Conservation (phyloP, 1,140 invertebrate species). For the Neodiprion fabricii region DNA sequence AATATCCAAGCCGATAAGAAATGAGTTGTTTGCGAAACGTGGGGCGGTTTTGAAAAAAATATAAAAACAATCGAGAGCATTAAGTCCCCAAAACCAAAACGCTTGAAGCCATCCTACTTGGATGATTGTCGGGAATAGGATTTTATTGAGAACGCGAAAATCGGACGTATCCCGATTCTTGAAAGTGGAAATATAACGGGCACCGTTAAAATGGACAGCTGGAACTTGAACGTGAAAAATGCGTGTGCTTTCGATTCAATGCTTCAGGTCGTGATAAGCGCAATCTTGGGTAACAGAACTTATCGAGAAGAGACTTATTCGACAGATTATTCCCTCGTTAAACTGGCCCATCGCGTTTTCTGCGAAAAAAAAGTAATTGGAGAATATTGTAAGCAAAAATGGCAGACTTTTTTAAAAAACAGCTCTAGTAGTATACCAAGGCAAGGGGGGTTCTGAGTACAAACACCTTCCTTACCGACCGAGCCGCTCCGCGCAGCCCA, state of each 20-base stretch:
- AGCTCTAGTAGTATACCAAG: background rate
- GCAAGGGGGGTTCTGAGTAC: no score
- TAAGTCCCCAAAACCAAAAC: conserved; percentile 7
- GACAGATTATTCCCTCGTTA: background rate
- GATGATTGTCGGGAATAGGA: conserved; percentile 22
- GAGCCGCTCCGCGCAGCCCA: no score
- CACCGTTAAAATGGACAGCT: background rate
- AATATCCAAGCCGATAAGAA: conserved; percentile 14
- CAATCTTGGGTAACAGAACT: conserved; percentile 5
- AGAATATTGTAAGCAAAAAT: conserved; percentile 14
- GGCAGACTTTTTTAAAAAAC: background rate
- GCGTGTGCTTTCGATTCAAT: conserved; percentile 23
- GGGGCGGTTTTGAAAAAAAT: conserved; percentile 13
- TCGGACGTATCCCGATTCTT: conserved; percentile 14
- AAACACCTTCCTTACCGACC: no score
- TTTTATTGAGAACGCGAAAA: conserved; percentile 14
- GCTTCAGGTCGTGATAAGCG: conserved; percentile 16
- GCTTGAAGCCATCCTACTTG: conserved; percentile 17
- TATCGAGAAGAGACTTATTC: conserved; percentile 8
- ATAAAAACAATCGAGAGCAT: background rate
- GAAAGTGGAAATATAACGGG: conserved; percentile 6
- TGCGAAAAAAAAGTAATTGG: conserved; percentile 9
- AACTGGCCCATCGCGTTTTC: background rate
- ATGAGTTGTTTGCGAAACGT: conserved; percentile 11
- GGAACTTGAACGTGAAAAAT: background rate